Evolutionary conservation across 2,113 vertebrate genomes (phyloP), one percentile per base, ranked within the genome.

Genomic region (Callocephalon fimbriatum): DNA sequence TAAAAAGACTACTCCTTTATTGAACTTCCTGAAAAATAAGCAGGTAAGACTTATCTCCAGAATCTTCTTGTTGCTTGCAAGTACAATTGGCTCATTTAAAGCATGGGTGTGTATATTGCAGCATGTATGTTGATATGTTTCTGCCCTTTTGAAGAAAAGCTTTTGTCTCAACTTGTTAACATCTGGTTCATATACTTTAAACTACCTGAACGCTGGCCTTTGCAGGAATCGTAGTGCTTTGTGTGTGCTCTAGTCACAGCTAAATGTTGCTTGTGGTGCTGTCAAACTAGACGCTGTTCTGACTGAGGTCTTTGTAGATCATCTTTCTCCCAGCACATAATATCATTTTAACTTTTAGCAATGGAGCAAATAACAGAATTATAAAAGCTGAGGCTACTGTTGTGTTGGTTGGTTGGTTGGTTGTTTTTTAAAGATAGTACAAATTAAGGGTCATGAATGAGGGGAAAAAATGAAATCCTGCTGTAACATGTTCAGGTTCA

Each of bases 21-120:
- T 99, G 98, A 99, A 99, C 98, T 99, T 99, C 97, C 97, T 99
- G 97, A 99, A 99, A 98, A 99, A 99, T 65, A 99, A 99, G 96
- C 99, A 99, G 99, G 99, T 99, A 98, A 98, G 92, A 75, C 38
- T 95, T 90, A 23, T 42, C 66, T 94, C 87, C 37, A 62, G 58
- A 88, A 67, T 63, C 29, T 62, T 72, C 13, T 37, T 76, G 4
- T 68, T 48, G 35, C 26, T 87, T 81, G 12, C 22, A n/a, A 26
- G 23, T 75, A 35, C 9, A 22, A 0, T 63, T 91, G 53, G 26
- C 10, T 59, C 10, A 4, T 59, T 58, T 48, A 84, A 79, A 80
- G 48, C 42, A 10, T 20, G n/a, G 6, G 3, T 54, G 23, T 40
- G 25, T 66, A 3, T 54, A 11, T 37, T 62, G 45, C 14, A 40